A percentile compares a stretch with the other conserved stretches of the same genome.
Conservation (phyloP, 35 echinoderm and acorn worm species). For the Anneissia japonica region DNA sequence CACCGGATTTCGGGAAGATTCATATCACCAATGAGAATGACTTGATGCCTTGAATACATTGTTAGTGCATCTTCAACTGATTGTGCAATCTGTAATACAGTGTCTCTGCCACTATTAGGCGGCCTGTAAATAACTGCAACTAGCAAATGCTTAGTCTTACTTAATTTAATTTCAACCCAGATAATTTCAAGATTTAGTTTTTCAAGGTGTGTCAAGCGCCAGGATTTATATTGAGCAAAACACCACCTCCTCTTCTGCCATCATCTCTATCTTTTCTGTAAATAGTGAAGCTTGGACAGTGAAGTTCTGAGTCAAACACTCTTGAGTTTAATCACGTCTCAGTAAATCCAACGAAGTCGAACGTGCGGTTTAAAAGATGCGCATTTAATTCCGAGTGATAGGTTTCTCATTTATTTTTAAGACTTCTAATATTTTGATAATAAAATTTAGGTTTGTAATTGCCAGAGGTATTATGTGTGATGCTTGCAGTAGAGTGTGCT, state of each 20-base stretch:
- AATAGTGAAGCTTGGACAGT: background rate
- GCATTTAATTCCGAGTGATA: background rate
- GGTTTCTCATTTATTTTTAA: background rate
- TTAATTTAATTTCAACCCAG: slow-evolving; percentile 4
- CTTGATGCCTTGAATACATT: background rate
- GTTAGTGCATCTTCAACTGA: background rate
- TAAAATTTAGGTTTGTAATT: too few species aligned
- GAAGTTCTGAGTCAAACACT: background rate
- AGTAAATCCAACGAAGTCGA: background rate
- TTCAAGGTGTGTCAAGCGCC: background rate
- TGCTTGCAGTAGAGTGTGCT: too few species aligned
- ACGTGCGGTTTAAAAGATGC: background rate
- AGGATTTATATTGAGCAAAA: background rate
- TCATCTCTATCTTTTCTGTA: background rate
- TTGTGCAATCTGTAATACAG: background rate
- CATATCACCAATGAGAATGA: background rate
- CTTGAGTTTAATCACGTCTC: background rate
- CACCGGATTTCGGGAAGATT: slow-evolving; percentile 4
- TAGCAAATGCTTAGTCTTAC: background rate
- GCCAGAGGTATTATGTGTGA: too few species aligned
- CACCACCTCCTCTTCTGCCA: background rate
- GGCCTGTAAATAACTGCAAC: background rate
- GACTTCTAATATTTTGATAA: background rate
- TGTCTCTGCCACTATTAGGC: background rate
- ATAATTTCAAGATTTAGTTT: background rate